Conservation (phyloP, 2,888 invertebrate genomes). For the Myathropa florea region DNA sequence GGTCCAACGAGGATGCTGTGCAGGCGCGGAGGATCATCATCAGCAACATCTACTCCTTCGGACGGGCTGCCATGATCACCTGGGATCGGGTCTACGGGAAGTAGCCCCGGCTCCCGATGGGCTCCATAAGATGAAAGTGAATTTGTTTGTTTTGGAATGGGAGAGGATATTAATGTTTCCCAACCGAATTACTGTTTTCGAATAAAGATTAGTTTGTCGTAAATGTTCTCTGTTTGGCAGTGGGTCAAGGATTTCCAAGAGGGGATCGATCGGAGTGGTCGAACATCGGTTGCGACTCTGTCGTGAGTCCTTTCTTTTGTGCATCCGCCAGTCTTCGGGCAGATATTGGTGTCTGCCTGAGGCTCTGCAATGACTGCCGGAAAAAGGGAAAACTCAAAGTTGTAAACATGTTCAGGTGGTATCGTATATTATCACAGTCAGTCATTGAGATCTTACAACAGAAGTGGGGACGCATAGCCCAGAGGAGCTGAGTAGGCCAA, state of each 20-base stretch:
- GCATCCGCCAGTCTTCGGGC: too few species aligned
- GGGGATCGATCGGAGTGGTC: too few species aligned
- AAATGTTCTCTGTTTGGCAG: neutral
- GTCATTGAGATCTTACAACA: conserved; percentile 10
- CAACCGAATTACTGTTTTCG: neutral
- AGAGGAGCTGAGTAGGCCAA: conserved; percentile 5
- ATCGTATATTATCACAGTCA: neutral
- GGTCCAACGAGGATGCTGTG: conserved; percentile 75
- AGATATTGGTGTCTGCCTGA: too few species aligned
- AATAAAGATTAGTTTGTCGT: neutral
- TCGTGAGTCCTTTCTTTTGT: too few species aligned
- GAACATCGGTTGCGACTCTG: too few species aligned
- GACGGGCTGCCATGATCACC: conserved; percentile 68
- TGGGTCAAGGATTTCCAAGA: too few species aligned
- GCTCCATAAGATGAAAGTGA: neutral
- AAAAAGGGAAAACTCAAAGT: neutral
- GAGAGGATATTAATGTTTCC: neutral
- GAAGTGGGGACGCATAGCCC: conserved; percentile 31
- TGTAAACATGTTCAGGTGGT: neutral
- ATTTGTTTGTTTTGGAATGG: neutral
- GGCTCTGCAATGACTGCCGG: too few species aligned
- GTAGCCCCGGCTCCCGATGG: neutral
- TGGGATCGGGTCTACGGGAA: conserved; percentile 67
- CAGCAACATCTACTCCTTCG: conserved; percentile 70
- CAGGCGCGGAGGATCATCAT: conserved; percentile 71